These are phyloP conservation scores for Cheilosia vulpina DNA, from an alignment of 2,888 invertebrate species.

Conservation along the genomic window DNA sequence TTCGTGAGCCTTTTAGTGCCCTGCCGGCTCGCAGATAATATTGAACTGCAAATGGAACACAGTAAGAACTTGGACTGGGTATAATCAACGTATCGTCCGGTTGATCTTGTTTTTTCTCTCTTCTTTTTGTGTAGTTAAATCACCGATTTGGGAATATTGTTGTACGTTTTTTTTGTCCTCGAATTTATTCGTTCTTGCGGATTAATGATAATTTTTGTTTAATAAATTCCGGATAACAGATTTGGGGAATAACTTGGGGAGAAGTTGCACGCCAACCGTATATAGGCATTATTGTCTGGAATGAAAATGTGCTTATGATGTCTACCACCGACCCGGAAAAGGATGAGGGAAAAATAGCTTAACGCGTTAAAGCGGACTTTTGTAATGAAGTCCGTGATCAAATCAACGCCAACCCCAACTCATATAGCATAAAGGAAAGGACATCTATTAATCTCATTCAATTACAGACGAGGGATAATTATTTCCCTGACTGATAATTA, in stretches of 20 bases:
- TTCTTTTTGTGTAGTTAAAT: slow-evolving; percentile 58
- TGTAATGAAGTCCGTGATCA: not conserved
- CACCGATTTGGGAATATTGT: slow-evolving; percentile 68
- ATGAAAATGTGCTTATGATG: too few species aligned
- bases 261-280: too few species aligned
- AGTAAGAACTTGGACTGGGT: slow-evolving; percentile 53
- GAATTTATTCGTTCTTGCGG: slow-evolving; percentile 36
- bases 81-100: slow-evolving; percentile 74
- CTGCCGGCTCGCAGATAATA: slow-evolving; percentile 52
- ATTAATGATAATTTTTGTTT: slow-evolving; percentile 45
- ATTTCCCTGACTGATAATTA: slow-evolving; percentile 56
- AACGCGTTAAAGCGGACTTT: too few species aligned
- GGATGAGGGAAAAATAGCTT: too few species aligned
- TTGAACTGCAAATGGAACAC: slow-evolving; percentile 69
- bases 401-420: slow-evolving; percentile 3
- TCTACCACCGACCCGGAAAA: too few species aligned
- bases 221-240: slow-evolving; percentile 6
- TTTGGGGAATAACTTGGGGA: too few species aligned
- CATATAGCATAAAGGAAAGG: slow-evolving; percentile 9
- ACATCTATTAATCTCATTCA: slow-evolving; percentile 38
- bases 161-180: slow-evolving; percentile 19
- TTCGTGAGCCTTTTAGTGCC: slow-evolving; percentile 31
- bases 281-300: too few species aligned
- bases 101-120: slow-evolving; percentile 44
- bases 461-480: slow-evolving; percentile 47